These are phyloP conservation scores for Tor tambroides DNA, from an alignment of 2,113 vertebrate genomes.

Conservation along the genomic window DNA sequence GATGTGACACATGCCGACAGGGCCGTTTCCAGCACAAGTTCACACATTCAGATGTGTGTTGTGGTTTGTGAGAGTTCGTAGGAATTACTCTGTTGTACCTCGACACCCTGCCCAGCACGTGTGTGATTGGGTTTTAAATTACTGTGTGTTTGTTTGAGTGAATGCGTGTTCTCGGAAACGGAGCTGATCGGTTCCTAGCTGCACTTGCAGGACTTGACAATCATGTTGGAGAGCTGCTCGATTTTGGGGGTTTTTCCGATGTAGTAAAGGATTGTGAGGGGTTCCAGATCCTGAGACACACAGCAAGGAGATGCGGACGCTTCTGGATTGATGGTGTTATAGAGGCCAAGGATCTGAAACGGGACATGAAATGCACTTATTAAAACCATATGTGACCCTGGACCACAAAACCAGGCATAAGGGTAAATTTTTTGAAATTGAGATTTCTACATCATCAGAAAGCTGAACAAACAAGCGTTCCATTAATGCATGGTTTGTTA, in stretches of 20 bases:
- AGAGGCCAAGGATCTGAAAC: constrained; percentile 89
- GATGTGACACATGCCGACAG: constrained; percentile 65
- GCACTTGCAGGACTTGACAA: constrained; percentile 99
- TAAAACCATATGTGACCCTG: constrained; percentile 5
- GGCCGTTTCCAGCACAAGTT: constrained; percentile 44
- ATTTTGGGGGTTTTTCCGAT: constrained; percentile 97
- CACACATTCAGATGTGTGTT: constrained; percentile 35
- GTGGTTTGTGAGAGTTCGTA: constrained; percentile 13
- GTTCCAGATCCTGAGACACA: constrained; percentile 95
- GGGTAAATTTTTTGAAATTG: too few species aligned
- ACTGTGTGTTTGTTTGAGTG: constrained; percentile 39
- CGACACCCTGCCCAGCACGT: constrained; percentile 40
- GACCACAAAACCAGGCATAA: too few species aligned
- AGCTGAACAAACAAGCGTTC: too few species aligned
- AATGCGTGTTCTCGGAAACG: constrained; percentile 7
- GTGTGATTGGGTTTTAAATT: constrained; percentile 36
- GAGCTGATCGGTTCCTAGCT: constrained; percentile 80
- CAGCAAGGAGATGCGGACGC: constrained; percentile 96
- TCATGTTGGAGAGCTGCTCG: constrained; percentile 98
- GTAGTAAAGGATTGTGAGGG: constrained; percentile 96
- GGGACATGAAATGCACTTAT: constrained; percentile 52
- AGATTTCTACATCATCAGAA: too few species aligned
- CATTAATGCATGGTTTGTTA: too few species aligned
- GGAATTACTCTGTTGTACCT: constrained; percentile 38
- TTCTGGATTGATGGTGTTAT: constrained; percentile 96